Evolutionary conservation across 2,888 invertebrate genomes (phyloP), one percentile per base, ranked within the genome.

Genomic region (Epinotia ramella): DNA sequence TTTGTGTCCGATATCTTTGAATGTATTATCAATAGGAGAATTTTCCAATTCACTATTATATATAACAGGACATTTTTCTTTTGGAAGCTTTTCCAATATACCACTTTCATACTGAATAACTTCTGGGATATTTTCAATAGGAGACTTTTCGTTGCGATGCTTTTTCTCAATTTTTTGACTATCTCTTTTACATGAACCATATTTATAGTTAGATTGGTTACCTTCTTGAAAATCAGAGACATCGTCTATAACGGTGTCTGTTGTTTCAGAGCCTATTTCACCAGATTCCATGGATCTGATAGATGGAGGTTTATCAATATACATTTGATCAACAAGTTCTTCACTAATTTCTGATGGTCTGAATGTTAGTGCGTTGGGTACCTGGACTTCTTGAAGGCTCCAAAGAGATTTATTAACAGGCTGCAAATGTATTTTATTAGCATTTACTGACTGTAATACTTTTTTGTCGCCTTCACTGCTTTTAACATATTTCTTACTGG

Each of bases 401-500:
- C 90, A 92, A 3, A 49, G 69, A 6, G 80, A 76, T 79, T 80
- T 86, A 77, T 88, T 80, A 59, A 92, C 73, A 20, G 81, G 77
- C 83, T 81, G 81, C 46, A 93, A 79, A 77, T 87, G 80, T 60
- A 91, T 78, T 83, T 87, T 80, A 77, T 82, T 85, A 59, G 86
- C 87, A 70, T 70, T 79, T 56, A 78, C 78, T 73, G 89, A 86
- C 40, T 83, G 80, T 69, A 92, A 79, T 46, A 80, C 75, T 18
- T 80, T 78, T 79, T 82, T 85, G 11, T 85, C 86, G 78, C 84
- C 83, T 73, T 85, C 80, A 56, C 78, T 83, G 73, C 82, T 80
- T 65, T 88, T 49, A 46, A 85, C 57, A 83, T 93, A 93, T 75
- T 84, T 89, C 56, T 84, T 86, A 82, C 89, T 91, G 20, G 80